Evolutionary conservation across 1,140 invertebrate species (phyloP).

Genomic region (Drepana arcuata): DNA sequence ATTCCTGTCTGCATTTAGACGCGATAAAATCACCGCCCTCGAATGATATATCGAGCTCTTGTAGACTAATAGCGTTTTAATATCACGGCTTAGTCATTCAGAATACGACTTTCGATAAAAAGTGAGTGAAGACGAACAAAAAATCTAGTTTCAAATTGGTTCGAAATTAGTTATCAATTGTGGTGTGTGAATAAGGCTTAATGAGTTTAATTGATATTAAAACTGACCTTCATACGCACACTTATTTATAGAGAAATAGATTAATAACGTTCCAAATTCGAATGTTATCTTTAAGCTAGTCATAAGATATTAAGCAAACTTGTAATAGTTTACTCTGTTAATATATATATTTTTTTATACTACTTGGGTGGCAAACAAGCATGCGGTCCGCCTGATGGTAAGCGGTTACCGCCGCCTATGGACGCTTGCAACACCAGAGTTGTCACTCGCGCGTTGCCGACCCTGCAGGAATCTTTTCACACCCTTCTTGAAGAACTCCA

Average conservation of each 20-base stretch:
- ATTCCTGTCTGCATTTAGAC: constrained; percentile 59
- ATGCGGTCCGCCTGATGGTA: too few species aligned
- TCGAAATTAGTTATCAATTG: not conserved
- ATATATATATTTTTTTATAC: too few species aligned
- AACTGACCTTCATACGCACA: not conserved
- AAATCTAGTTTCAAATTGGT: not conserved
- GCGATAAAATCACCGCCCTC: constrained; percentile 59
- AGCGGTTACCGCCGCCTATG: too few species aligned
- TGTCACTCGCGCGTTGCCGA: too few species aligned
- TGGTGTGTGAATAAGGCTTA: not conserved
- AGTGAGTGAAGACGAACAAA: constrained; percentile 4
- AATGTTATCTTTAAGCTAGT: too few species aligned
- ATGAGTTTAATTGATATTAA: not conserved
- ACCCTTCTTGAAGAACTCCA: too few species aligned
- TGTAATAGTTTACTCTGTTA: too few species aligned
- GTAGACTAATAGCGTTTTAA: constrained; percentile 68
- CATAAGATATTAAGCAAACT: too few species aligned
- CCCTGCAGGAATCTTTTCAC: too few species aligned
- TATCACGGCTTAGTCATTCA: constrained; percentile 57
- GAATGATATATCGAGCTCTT: constrained; percentile 58
- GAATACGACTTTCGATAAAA: constrained; percentile 28
- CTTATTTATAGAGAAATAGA: not conserved
- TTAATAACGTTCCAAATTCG: not conserved
- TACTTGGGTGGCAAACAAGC: too few species aligned
- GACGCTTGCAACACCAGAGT: too few species aligned